These are phyloP conservation scores for Salvelinus fontinalis DNA, from an alignment of 2,113 vertebrate genomes.

Conservation along the genomic window DNA sequence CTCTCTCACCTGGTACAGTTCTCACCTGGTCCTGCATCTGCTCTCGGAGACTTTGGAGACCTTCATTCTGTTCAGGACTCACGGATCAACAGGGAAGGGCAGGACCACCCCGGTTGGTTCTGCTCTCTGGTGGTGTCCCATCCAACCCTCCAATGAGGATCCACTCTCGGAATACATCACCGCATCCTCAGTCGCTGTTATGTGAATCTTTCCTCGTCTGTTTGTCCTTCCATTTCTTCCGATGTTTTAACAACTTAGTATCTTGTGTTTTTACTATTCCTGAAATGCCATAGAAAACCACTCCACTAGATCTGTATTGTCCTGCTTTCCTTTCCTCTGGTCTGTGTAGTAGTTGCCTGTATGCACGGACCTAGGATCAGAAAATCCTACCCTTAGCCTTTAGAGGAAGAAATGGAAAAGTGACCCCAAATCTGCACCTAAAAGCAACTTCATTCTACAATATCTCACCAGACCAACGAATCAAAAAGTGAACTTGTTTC, in stretches of 20 bases:
- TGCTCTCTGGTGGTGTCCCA: not conserved
- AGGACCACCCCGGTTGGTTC: not conserved
- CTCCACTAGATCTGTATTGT: too few species aligned
- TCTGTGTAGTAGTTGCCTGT: too few species aligned
- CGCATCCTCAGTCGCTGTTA: not conserved
- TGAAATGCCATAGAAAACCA: not conserved
- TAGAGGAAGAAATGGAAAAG: too few species aligned
- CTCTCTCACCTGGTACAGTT: not conserved
- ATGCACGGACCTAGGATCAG: too few species aligned
- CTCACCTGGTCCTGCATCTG: not conserved
- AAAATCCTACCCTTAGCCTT: too few species aligned
- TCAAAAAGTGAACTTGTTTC: too few species aligned
- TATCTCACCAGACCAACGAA: too few species aligned
- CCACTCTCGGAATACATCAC: not conserved
- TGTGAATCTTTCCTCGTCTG: not conserved
- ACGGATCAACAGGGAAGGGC: not conserved
- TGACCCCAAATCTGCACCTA: too few species aligned
- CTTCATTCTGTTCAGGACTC: not conserved
- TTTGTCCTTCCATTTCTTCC: not conserved
- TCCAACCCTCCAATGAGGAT: not conserved
- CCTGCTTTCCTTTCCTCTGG: too few species aligned
- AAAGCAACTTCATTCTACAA: too few species aligned
- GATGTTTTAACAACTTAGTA: not conserved
- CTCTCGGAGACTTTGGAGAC: not conserved
- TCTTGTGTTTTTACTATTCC: not conserved